Evolutionary conservation across 2,797 vertebrate genomes (phyloP).

Genomic region (Manis pentadactyla): DNA sequence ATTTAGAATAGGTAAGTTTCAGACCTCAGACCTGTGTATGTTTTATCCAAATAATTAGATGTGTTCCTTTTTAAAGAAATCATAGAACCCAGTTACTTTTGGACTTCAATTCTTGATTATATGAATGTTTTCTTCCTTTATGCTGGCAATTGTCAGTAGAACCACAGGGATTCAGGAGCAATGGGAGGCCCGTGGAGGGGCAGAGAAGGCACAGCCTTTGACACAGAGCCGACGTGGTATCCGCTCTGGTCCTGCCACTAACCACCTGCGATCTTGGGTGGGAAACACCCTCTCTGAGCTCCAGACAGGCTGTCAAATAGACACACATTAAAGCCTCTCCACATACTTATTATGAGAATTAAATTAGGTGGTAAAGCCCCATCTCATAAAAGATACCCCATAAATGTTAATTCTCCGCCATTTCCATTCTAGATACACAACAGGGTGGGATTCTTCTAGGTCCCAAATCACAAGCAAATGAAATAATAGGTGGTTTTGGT

Average conservation of each 20-base stretch:
- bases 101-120: not conserved
- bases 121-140: not conserved
- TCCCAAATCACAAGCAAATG: not conserved
- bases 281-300: not conserved
- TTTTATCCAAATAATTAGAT: not conserved
- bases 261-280: not conserved
- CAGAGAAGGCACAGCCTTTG: not conserved
- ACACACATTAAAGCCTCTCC: not conserved
- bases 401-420: not conserved
- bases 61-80: not conserved
- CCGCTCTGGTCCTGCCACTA: not conserved
- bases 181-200: fast-evolving
- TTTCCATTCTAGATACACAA: not conserved
- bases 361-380: not conserved
- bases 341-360: not conserved
- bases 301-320: not conserved
- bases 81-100: not conserved
- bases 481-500: not conserved
- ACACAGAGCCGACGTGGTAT: fast-evolving
- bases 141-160: not conserved
- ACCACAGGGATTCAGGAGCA: not conserved
- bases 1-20: not conserved
- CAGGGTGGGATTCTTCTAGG: not conserved
- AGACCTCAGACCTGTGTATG: not conserved
- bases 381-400: not conserved